phyloP scores from a whole-genome alignment of 2,113 vertebrate genomes.

The Chunga burmeisteri region DNA sequence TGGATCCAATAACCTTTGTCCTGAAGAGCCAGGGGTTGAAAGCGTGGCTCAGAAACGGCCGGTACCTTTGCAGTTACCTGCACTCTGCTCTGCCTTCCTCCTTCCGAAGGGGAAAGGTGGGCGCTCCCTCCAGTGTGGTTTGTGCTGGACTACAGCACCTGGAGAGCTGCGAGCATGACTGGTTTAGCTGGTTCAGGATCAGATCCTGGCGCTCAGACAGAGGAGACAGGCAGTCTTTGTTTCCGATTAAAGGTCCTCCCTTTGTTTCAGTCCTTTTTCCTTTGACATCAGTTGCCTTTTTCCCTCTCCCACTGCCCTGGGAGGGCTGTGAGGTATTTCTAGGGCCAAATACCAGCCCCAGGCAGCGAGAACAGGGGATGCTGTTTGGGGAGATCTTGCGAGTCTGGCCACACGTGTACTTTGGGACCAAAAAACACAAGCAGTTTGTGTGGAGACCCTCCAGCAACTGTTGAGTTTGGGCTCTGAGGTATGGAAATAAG shows the following conservation, averaged over 20 bases:
- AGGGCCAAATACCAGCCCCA: neutral
- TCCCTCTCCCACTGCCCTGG: neutral
- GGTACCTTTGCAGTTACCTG: neutral
- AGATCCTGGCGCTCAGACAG: neutral
- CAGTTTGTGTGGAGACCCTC: neutral
- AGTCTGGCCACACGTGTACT: neutral
- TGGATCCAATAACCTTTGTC: accelerated
- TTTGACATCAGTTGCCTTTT: neutral
- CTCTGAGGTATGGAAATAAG: neutral
- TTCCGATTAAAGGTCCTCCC: neutral
- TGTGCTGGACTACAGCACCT: neutral
- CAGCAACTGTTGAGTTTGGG: neutral
- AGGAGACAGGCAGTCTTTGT: neutral
- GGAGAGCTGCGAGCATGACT: neutral
- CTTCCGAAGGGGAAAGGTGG: neutral
- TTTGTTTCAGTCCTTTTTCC: neutral
- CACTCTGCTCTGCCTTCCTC: neutral
- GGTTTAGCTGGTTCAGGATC: neutral
- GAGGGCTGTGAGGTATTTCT: neutral
- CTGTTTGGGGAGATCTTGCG: neutral
- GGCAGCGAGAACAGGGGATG: accelerated
- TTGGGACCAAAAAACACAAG: neutral
- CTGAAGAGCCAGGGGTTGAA: neutral
- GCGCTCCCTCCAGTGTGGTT: neutral
- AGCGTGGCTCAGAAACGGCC: accelerated